phyloP scores from a whole-genome alignment of 2,113 vertebrate species.

The Mirza zaza region DNA sequence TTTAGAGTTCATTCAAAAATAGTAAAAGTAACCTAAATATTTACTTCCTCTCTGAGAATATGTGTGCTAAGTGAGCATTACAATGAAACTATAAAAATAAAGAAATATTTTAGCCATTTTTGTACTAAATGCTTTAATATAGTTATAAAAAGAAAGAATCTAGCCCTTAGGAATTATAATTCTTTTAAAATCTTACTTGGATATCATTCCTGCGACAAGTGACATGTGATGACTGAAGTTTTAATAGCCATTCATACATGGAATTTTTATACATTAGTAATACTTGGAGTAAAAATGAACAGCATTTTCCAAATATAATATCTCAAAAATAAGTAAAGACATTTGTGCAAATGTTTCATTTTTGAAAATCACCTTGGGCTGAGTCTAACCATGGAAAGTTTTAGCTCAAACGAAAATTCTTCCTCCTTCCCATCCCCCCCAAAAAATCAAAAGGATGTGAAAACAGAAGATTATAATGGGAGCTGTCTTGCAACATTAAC shows the following conservation, averaged over 20 bases:
- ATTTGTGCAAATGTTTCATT: slow-evolving; percentile 62
- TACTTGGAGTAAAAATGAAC: slow-evolving; percentile 42
- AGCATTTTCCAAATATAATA: slow-evolving; percentile 59
- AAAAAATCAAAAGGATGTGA: slow-evolving; percentile 60
- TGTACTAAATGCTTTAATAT: background rate
- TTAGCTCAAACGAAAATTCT: slow-evolving; percentile 67
- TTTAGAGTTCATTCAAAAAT: slow-evolving; percentile 36
- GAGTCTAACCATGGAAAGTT: slow-evolving; percentile 64
- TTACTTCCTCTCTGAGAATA: slow-evolving; percentile 18
- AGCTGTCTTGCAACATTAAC: slow-evolving; percentile 78
- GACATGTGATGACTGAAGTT: background rate
- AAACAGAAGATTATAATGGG: slow-evolving; percentile 70
- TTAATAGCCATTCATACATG: slow-evolving; percentile 47
- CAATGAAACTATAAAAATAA: slow-evolving; percentile 51
- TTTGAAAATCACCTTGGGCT: slow-evolving; percentile 63
- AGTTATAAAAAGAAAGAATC: background rate
- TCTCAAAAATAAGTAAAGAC: slow-evolving; percentile 57
- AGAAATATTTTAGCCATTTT: slow-evolving; percentile 38
- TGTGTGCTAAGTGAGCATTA: slow-evolving; percentile 14
- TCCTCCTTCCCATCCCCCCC: background rate
- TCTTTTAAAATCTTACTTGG: slow-evolving; percentile 33
- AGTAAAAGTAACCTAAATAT: slow-evolving; percentile 23
- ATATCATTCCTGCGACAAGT: slow-evolving; percentile 35
- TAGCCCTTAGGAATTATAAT: slow-evolving; percentile 36
- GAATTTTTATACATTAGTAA: slow-evolving; percentile 56